Base-by-base conservation (phyloP, 2,888 invertebrate genomes). In the Vesta saturnalis region DNA sequence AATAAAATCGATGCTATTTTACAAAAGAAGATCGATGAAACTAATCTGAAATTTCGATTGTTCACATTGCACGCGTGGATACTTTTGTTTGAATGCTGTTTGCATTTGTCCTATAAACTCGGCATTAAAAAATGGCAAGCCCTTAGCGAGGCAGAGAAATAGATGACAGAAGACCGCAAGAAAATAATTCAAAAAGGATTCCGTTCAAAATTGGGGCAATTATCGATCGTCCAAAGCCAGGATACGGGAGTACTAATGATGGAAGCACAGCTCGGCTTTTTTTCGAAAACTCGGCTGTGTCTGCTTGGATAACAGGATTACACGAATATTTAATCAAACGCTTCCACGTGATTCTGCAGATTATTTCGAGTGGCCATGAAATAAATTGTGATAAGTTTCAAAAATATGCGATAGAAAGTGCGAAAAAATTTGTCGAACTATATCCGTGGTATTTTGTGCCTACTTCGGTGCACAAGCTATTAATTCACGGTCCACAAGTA, bases 401-500 rank as follows among this genome's bases (percentile, higher is more conserved):
- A 67, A 56, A 70, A 54, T 78, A 75, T 72, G 59, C 61, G 46
- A 6, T 60, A 8, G 55, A 43, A 60, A 76, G 71, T 19, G 73
- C 69, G 4, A 15, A 71, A 10, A 15, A 67, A 30, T 76, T 64
- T 62, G 73, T 75, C 10, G 18, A 67, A 16, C 14, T 59, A 23
- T 80, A 79, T 71, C 75, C 72, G 5, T 79, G 78, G 77, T 79
- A 73, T 62, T 71, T 71, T 56, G 79, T 80, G 79, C 77, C 78
- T 56, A 71, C 75, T 19, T 74, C 76, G 14, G 59, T 79, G 30
- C 79, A 79, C 59, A 77, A 78, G 67, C 60, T 77, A 15, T 57
- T 76, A 43, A 39, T 78, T 47, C 76, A 78, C 64, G 71, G 77
- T 8, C 16, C 57, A 39, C 57, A 74, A 59, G 69, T 80, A 18